Evolutionary conservation across 2,888 invertebrate species (phyloP).

Genomic region (Torymus auratus): DNA sequence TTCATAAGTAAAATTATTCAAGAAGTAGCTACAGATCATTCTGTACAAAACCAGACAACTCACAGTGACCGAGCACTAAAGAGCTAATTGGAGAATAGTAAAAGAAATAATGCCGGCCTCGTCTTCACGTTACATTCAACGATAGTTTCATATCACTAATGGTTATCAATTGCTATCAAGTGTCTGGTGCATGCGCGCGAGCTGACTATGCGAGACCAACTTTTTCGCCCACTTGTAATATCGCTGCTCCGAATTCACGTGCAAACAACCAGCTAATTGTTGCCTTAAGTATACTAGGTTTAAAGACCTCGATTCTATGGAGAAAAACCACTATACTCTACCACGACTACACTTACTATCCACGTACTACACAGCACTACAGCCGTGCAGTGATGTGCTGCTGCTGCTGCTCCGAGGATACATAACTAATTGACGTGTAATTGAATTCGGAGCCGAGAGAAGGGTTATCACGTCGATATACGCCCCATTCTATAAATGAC

Average conservation of each 20-base stretch:
- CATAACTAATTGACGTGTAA: conserved; percentile 17
- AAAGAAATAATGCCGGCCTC: not conserved
- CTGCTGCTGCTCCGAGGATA: no score
- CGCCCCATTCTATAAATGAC: conserved; percentile 70
- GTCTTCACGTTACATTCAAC: conserved; percentile 25
- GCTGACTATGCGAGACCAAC: not conserved
- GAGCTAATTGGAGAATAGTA: conserved; percentile 19
- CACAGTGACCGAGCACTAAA: not conserved
- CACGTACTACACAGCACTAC: no score
- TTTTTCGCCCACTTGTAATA: not conserved
- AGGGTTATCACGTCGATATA: conserved; percentile 57
- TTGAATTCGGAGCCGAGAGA: conserved; percentile 23
- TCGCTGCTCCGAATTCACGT: not conserved
- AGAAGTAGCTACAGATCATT: no score
- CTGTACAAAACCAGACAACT: no score
- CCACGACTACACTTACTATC: no score
- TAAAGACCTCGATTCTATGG: not conserved
- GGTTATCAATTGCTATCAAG: conserved; percentile 34
- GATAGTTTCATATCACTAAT: conserved; percentile 10
- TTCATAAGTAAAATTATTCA: no score
- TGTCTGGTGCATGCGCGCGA: conserved; percentile 17
- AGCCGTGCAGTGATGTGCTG: no score
- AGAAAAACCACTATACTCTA: no score
- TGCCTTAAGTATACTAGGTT: not conserved
- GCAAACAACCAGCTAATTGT: conserved; percentile 23